phyloP scores from a whole-genome alignment of 2,113 vertebrate genomes.

The Desmodus rotundus region DNA sequence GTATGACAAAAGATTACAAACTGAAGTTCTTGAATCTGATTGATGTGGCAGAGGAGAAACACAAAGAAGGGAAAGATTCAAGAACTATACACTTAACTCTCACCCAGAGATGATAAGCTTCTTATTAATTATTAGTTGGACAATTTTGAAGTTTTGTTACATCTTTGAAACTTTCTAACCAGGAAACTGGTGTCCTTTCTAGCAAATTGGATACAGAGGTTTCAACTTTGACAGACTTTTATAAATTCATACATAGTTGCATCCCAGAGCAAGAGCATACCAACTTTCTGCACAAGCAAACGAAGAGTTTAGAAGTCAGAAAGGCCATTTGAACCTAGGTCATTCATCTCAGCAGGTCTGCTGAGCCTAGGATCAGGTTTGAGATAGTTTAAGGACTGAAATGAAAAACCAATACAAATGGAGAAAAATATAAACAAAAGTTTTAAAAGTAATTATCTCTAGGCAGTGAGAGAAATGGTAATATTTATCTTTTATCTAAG shows the following conservation, averaged over 20 bases:
- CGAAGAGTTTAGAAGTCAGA: background rate
- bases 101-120: background rate
- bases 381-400: background rate
- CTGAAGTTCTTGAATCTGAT: background rate
- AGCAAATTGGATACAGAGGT: background rate
- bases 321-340: background rate
- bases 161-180: background rate
- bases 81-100: background rate
- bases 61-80: background rate
- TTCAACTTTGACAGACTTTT: background rate
- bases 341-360: background rate
- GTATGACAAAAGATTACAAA: background rate
- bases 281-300: background rate
- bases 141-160: background rate
- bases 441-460: background rate
- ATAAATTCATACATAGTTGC: background rate
- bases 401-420: constrained; percentile 27
- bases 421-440: background rate
- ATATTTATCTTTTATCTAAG: background rate
- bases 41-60: background rate
- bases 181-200: background rate
- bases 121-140: background rate
- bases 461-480: background rate
- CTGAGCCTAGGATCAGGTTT: background rate
- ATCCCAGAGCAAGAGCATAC: background rate